Conservation (phyloP, 2,888 invertebrate species). For the Drosophila tripunctata region DNA sequence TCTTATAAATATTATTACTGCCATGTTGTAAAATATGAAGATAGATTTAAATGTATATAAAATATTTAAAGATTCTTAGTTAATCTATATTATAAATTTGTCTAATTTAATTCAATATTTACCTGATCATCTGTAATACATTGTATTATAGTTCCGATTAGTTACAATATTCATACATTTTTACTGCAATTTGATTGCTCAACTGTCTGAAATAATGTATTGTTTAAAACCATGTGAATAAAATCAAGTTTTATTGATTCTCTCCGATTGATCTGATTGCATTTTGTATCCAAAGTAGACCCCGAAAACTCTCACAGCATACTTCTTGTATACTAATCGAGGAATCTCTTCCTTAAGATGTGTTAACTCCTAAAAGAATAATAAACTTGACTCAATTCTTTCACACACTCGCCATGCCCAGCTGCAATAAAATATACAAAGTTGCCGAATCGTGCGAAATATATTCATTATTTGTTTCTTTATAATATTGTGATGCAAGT, state of each 20-base stretch:
- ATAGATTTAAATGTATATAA: no score
- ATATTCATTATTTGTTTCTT: constrained; percentile 5
- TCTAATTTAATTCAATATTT: no score
- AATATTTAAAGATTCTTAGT: no score
- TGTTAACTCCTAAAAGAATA: background rate
- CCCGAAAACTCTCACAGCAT: background rate
- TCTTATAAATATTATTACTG: no score
- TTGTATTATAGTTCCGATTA: no score
- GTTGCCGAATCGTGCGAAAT: constrained; percentile 3
- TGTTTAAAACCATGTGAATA: background rate
- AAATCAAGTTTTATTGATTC: background rate
- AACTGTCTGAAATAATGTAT: background rate
- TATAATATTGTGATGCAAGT: constrained; percentile 7
- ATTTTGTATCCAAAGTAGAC: background rate
- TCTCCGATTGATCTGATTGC: background rate
- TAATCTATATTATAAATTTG: no score
- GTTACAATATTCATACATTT: background rate
- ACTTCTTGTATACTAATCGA: background rate
- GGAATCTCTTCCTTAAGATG: background rate
- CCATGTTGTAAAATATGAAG: no score
- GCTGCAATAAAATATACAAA: constrained; percentile 11
- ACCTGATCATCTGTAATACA: no score
- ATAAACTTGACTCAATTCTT: background rate
- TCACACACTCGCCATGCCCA: background rate
- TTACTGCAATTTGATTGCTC: background rate